phyloP scores from a whole-genome alignment of 1,140 invertebrate genomes.

The Cydia splendana region DNA sequence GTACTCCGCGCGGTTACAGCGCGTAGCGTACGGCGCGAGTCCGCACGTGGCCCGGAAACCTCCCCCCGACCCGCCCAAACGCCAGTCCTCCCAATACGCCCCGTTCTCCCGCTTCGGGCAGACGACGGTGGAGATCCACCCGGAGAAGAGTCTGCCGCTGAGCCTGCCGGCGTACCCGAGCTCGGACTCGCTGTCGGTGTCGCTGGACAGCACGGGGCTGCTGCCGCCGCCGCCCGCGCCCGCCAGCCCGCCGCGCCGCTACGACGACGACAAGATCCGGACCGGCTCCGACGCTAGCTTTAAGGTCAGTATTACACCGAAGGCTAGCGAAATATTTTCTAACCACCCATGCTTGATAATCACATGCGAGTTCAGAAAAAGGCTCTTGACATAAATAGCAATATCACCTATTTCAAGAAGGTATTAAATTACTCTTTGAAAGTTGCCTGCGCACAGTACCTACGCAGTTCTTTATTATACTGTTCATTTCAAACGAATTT shows the following conservation, averaged over 20 bases:
- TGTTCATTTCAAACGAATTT: no score
- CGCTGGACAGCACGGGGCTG: constrained; percentile 80
- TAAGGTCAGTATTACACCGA: constrained; percentile 83
- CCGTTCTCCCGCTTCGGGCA: constrained; percentile 79
- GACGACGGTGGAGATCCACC: constrained; percentile 84
- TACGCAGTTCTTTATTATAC: no score
- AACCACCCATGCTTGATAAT: no score
- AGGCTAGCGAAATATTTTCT: neutral
- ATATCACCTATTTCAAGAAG: no score
- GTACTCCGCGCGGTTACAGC: constrained; percentile 72
- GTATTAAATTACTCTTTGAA: no score
- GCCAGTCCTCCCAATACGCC: constrained; percentile 83
- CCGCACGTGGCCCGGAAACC: constrained; percentile 85
- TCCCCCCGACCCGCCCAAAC: constrained; percentile 92
- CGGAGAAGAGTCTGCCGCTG: constrained; percentile 80
- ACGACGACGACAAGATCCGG: constrained; percentile 85
- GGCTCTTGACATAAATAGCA: no score
- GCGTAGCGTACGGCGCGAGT: constrained; percentile 78
- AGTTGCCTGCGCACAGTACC: no score
- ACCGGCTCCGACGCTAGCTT: constrained; percentile 92
- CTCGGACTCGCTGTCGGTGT: constrained; percentile 81
- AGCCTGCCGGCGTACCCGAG: constrained; percentile 82
- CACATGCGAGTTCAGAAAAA: no score
- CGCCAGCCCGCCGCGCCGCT: constrained; percentile 80
- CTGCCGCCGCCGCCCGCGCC: constrained; percentile 81